Base-by-base conservation (phyloP, 2,888 invertebrate genomes). In the Gandaritis pyraliata region DNA sequence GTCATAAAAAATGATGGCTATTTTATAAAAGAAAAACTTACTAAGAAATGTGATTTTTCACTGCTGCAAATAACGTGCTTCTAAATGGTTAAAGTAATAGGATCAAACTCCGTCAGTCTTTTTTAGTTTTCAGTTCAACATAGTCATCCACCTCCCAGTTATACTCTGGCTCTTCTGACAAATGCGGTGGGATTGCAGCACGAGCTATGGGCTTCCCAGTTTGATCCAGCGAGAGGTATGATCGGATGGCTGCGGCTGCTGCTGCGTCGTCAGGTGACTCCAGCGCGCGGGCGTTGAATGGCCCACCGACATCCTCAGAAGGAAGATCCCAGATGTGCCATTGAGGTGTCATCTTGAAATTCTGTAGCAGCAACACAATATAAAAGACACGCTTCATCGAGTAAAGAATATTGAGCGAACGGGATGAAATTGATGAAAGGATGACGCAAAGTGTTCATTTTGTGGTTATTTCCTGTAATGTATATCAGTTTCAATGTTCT, bases 61-160 rank as follows among this genome's bases (percentile, higher is more conserved):
- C 23, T 23, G 23, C 23, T 23, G 23, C 3, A 23, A 23, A 23
- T 2, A 6, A 23, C 23, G 23, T 23, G 3, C 23, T 43, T 16
- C 16, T 43, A 43, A 43, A 16, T 11, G 16, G 43, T 43, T 15
- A 8, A 16, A 15, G 3, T 16, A 10, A 43, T 10, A 10, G 38
- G n/a, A 38, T 16, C 3, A 43, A 41, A 41, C 41, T 13, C 53
- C 11, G 13, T 48, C 39, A 45, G 33, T 59, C 49, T 12, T 58
- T 60, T 41, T 59, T 67, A 10, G 46, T 41, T n/a, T 58, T 51
- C 23, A 71, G 46, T 49, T 95, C 95, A 2, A 95, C 81, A 76
- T 95, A 96, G 83, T 96, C 96, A 16, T 93, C 81, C 41, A 94
- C 94, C 75, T 94, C 94, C 95, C 95, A 95, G 67, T 94, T 93